phyloP scores from a whole-genome alignment of 2,888 invertebrate genomes.

The Folsomia candida region DNA sequence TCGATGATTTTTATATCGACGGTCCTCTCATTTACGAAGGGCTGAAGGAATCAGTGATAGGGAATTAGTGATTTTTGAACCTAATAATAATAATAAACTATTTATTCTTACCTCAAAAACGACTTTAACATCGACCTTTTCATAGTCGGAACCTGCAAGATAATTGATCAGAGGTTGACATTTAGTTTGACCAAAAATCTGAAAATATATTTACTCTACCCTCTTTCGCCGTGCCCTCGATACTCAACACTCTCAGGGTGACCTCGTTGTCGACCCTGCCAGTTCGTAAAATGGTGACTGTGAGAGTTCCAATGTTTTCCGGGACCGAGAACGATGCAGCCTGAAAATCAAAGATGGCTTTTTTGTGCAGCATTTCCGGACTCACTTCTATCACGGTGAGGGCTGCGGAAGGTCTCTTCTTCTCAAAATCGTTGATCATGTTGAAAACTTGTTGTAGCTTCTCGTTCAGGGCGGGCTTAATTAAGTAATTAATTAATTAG shows the following conservation, averaged over 20 bases:
- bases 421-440: conserved; percentile 20
- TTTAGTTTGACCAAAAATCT: too few relatives aligned
- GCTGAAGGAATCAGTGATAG: too few relatives aligned
- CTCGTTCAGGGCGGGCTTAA: conserved; percentile 55
- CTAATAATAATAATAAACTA: too few relatives aligned
- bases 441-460: conserved; percentile 56
- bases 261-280: conserved; percentile 56
- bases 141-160: conserved; percentile 11
- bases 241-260: conserved; percentile 58
- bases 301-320: conserved; percentile 57
- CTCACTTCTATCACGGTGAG: not conserved
- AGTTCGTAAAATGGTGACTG: conserved; percentile 55
- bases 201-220: too few relatives aligned
- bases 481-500: too few relatives aligned
- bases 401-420: not conserved
- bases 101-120: too few relatives aligned
- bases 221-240: conserved; percentile 58
- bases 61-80: too few relatives aligned
- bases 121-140: not conserved
- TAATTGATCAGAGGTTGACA: not conserved
- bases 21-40: conserved; percentile 20
- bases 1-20: conserved; percentile 55
- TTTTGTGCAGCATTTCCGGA: conserved; percentile 30
- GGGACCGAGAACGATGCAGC: conserved; percentile 58
- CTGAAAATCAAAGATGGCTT: conserved; percentile 59